Conservation (phyloP, 2,113 vertebrate species). For the Grammatotria lemairii region DNA sequence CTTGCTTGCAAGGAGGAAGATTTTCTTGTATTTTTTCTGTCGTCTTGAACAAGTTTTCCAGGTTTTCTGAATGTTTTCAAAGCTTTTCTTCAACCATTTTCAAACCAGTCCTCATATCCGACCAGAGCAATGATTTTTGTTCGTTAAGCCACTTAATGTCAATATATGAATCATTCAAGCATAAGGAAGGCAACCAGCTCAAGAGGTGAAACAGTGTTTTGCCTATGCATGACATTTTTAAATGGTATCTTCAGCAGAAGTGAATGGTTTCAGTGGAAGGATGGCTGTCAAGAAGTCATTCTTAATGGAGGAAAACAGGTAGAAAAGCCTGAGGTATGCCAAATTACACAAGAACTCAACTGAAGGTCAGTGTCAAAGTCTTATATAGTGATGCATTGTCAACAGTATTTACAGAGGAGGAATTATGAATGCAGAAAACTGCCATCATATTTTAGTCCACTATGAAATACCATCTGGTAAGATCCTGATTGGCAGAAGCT, state of each 20-base stretch:
- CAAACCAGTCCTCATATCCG: not conserved
- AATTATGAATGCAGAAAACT: not conserved
- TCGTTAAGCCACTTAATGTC: not conserved
- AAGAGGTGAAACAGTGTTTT: not conserved
- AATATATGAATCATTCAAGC: not conserved
- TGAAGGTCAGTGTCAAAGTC: not conserved
- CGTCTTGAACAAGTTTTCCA: not conserved
- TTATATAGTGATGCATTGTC: not conserved
- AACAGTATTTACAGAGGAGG: not conserved
- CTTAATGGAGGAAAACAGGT: not conserved
- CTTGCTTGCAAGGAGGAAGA: not conserved
- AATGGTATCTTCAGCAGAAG: not conserved
- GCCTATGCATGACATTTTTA: not conserved
- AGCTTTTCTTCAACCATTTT: not conserved
- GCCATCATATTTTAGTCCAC: not conserved
- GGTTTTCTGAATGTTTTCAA: not conserved
- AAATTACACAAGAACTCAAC: not conserved
- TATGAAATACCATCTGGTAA: not conserved
- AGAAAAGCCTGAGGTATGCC: not conserved
- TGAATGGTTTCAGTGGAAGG: not conserved
- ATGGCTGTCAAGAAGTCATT: not conserved
- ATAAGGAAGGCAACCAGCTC: not conserved
- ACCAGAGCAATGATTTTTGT: not conserved
- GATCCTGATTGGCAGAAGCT: not conserved
- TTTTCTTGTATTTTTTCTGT: not conserved